Evolutionary conservation across 2,797 vertebrate genomes (phyloP).

Genomic region (Sebastes itinus): DNA sequence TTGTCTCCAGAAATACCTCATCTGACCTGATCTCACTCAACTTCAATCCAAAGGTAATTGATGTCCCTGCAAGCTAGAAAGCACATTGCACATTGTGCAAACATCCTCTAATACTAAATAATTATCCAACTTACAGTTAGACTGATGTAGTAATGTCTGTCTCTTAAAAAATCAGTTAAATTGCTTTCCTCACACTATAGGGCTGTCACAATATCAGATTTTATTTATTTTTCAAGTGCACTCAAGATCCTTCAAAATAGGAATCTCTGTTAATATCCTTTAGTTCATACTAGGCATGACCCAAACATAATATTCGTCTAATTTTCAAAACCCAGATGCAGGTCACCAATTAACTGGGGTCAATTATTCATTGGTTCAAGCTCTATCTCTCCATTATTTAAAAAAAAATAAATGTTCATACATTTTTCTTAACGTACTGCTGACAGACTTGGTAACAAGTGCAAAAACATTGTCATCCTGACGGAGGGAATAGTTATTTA

Average conservation of each 20-base stretch:
- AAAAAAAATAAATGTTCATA: not conserved
- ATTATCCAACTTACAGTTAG: not conserved
- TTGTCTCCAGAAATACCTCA: constrained; percentile 76
- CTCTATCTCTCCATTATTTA: not conserved
- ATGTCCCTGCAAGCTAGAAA: not conserved
- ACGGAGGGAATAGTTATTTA: not conserved
- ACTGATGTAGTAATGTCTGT: not conserved
- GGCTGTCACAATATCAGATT: too few relatives aligned
- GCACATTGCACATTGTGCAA: not conserved
- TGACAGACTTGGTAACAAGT: not conserved
- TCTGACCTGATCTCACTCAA: constrained; percentile 84
- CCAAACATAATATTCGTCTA: not conserved
- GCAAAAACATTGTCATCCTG: not conserved
- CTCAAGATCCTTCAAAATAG: not conserved
- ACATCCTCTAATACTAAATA: not conserved
- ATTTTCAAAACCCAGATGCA: not conserved
- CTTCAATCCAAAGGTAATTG: constrained; percentile 84
- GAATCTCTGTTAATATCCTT: not conserved
- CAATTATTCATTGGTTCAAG: not conserved
- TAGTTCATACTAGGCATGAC: not conserved
- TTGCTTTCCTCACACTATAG: not conserved
- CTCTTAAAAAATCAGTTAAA: not conserved
- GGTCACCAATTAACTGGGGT: not conserved
- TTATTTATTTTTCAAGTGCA: too few relatives aligned
- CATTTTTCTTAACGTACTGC: not conserved